These are phyloP conservation scores for Prionace glauca DNA, from an alignment of 2,797 vertebrate species.

Conservation along the genomic window DNA sequence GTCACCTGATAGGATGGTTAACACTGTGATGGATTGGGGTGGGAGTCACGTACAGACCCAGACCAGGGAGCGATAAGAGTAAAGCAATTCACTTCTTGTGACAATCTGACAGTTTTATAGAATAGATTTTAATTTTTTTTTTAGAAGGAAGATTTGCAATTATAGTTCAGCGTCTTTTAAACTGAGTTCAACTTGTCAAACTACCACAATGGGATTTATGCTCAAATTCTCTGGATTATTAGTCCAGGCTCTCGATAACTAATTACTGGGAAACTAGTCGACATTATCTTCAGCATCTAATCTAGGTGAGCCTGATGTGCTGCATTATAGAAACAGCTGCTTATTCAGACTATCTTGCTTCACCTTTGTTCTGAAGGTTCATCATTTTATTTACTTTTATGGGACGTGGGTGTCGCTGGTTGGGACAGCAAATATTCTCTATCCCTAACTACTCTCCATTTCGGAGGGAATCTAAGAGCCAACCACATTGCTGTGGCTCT, in stretches of 20 bases:
- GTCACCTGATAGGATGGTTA: neutral
- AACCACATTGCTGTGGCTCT: no score
- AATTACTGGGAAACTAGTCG: neutral
- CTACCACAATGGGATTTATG: neutral
- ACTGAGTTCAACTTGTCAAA: neutral
- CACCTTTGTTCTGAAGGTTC: neutral
- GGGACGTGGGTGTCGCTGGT: no score
- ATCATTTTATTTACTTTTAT: no score
- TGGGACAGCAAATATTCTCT: no score
- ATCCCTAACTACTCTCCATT: no score
- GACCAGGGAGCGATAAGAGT: neutral
- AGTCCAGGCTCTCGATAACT: neutral
- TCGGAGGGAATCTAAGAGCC: no score
- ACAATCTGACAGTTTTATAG: neutral
- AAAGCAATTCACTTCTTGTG: neutral
- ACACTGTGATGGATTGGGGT: neutral
- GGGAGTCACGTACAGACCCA: neutral
- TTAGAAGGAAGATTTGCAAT: neutral
- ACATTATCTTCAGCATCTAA: neutral
- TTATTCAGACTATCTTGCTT: neutral
- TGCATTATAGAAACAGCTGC: neutral
- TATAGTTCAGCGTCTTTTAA: neutral
- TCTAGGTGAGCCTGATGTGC: neutral
- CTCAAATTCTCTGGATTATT: neutral
- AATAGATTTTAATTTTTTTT: neutral